Evolutionary conservation across 2,113 vertebrate species (phyloP), one percentile per base, ranked within the genome.

Genomic region (Carlito syrichta): DNA sequence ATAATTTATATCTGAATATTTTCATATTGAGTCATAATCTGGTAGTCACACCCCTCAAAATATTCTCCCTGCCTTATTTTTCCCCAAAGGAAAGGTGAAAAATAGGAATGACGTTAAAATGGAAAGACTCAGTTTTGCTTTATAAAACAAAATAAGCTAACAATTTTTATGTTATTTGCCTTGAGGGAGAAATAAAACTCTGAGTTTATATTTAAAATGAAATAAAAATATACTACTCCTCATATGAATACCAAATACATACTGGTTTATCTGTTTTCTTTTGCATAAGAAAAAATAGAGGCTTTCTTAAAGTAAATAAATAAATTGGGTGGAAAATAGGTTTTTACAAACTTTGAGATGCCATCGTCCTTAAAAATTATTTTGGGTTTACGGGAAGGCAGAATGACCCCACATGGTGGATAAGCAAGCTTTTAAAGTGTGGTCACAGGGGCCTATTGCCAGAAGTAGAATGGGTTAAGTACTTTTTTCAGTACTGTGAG

Each of bases 371-470:
- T 10, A 43, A n/a, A 54, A 25, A 11, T 43, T 12, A 66, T 10
- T 1, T 0, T 13, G 27, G 1, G 4, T 19, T 58, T 23, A 2
- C 52, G n/a, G 35, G 17, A 38, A 27, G 23, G 48, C 38, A n/a
- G 76, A 32, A 35, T 12, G 45, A 45, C n/a, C 38, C n/a, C n/a
- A 10, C 32, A 9, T 1, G 6, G 19, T 1, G 6, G 11, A 38
- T 56, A 13, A 48, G 5, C 58, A 52, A 16, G 10, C 23, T 27
- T 22, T n/a, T 14, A 43, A 32, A 69, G 38, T 14, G 32, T n/a
- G 22, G 12, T 50, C 43, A 17, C 0, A 20, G 40, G 3, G 7
- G 38, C 17, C 11, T 23, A 4, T 0, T 16, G 35, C 17, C 25
- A 10, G 0, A 63, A 38, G 32, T 23, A 83, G 43, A 23, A 22